Percentiles rank a stretch among this genome's conserved stretches.
Evolutionary conservation across 1,140 invertebrate genomes (phyloP).

Genomic region (Lepidurus arcticus): DNA sequence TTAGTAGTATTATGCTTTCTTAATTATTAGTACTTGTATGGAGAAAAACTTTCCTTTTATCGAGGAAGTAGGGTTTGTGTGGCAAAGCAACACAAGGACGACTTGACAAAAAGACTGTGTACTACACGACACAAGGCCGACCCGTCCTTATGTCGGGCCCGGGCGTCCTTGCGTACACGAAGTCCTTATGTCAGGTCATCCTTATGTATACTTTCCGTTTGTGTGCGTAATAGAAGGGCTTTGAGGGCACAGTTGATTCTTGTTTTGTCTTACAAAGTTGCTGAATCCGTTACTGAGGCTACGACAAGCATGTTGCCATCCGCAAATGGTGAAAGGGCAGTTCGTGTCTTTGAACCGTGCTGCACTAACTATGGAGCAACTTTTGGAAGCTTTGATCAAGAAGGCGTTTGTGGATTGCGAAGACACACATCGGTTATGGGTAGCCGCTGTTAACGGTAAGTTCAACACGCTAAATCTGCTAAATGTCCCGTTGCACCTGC

Average conservation of each 20-base stretch:
- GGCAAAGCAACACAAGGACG: too few species aligned
- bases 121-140: too few species aligned
- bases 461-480: too few species aligned
- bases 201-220: too few species aligned
- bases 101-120: background rate
- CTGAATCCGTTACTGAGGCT: slow-evolving; percentile 59
- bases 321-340: slow-evolving; percentile 56
- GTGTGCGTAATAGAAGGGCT: too few species aligned
- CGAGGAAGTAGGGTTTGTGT: too few species aligned
- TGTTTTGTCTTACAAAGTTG: slow-evolving; percentile 44
- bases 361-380: slow-evolving; percentile 61
- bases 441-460: slow-evolving; percentile 58
- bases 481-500: too few species aligned
- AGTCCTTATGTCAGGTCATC: background rate
- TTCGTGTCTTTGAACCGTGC: slow-evolving; percentile 52
- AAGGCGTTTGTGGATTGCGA: slow-evolving; percentile 60
- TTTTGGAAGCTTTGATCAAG: slow-evolving; percentile 59
- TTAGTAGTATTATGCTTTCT: too few species aligned
- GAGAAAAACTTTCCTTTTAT: too few species aligned
- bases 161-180: too few species aligned
- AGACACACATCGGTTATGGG: slow-evolving; percentile 56
- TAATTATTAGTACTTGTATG: too few species aligned
- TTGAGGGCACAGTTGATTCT: background rate
- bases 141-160: too few species aligned
- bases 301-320: slow-evolving; percentile 66